Percentiles rank a stretch among this genome's conserved stretches.
phyloP scores from a whole-genome alignment of 2,113 vertebrate species.

The Irena cyanogastra region DNA sequence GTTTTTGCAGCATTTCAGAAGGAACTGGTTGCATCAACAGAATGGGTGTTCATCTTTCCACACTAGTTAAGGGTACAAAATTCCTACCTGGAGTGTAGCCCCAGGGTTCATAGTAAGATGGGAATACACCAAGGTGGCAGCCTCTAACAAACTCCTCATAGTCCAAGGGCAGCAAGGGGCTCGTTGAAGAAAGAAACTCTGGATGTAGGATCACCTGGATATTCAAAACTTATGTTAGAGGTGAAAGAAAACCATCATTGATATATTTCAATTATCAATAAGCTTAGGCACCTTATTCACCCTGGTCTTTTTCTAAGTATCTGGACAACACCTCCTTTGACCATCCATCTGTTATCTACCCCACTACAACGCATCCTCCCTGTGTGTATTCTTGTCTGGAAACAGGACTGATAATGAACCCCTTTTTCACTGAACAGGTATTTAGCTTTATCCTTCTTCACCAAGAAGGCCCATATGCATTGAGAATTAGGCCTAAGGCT shows the following conservation, averaged over 20 bases:
- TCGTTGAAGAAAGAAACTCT: conserved; percentile 96
- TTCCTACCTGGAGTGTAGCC: conserved; percentile 93
- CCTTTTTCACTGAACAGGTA: not conserved
- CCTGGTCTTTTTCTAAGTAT: not conserved
- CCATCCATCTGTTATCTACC: not conserved
- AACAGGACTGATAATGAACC: not conserved
- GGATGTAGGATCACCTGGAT: conserved; percentile 91
- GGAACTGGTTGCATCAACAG: not conserved
- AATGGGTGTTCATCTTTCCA: not conserved
- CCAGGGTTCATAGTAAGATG: conserved; percentile 98
- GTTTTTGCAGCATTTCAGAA: not conserved
- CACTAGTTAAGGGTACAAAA: not conserved
- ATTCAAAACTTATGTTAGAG: conserved; percentile 24
- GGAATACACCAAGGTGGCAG: conserved; percentile 95
- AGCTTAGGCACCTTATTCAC: not conserved
- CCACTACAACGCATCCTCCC: not conserved
- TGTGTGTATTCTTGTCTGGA: not conserved
- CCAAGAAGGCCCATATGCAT: not conserved
- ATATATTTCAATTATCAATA: not conserved
- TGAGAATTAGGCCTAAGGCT: not conserved
- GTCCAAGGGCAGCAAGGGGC: conserved; percentile 93
- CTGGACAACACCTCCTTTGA: not conserved
- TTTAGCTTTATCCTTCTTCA: not conserved
- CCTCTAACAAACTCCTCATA: conserved; percentile 97
- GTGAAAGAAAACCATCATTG: not conserved